A percentile compares a stretch with the other conserved stretches of the same genome.
Conservation (phyloP, 2,888 invertebrate genomes). For the Drosophila multiciliata region DNA sequence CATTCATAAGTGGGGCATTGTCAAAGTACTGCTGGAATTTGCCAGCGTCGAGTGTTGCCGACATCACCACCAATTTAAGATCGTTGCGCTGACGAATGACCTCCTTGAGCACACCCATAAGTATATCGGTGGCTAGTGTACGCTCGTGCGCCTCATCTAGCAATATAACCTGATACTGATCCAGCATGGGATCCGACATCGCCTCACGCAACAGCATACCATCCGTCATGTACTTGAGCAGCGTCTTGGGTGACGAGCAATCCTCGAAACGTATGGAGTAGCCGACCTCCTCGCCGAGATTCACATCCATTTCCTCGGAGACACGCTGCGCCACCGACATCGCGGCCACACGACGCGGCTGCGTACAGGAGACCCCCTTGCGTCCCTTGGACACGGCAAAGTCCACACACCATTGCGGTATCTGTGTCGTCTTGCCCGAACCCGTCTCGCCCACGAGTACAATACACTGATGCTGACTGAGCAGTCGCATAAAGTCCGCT, state of each 20-base stretch:
- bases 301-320: slow-evolving; percentile 99
- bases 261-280: slow-evolving; percentile 99
- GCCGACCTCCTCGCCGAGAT: slow-evolving; percentile 95
- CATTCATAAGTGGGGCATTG: slow-evolving; percentile 98
- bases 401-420: slow-evolving; percentile 97
- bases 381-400: slow-evolving; percentile 88
- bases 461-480: slow-evolving; percentile 97
- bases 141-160: slow-evolving; percentile 99
- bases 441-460: slow-evolving; percentile 99
- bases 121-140: slow-evolving; percentile 98
- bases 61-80: slow-evolving; percentile 99
- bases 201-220: slow-evolving; percentile 99
- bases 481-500: slow-evolving; percentile 96
- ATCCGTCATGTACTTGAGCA: slow-evolving; percentile 99
- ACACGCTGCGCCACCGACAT: slow-evolving; percentile 99
- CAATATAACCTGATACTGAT: slow-evolving; percentile 94
- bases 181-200: slow-evolving; percentile 99
- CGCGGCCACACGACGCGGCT: slow-evolving; percentile 98
- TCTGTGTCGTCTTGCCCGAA: slow-evolving; percentile 99
- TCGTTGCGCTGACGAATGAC: slow-evolving; percentile 94
- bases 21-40: slow-evolving; percentile 99
- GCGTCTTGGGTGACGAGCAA: slow-evolving; percentile 96
- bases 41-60: slow-evolving; percentile 99
- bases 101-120: slow-evolving; percentile 99
- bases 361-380: slow-evolving; percentile 97